Conservation (phyloP, 2,888 invertebrate species). For the Hoplodrina blanda region DNA sequence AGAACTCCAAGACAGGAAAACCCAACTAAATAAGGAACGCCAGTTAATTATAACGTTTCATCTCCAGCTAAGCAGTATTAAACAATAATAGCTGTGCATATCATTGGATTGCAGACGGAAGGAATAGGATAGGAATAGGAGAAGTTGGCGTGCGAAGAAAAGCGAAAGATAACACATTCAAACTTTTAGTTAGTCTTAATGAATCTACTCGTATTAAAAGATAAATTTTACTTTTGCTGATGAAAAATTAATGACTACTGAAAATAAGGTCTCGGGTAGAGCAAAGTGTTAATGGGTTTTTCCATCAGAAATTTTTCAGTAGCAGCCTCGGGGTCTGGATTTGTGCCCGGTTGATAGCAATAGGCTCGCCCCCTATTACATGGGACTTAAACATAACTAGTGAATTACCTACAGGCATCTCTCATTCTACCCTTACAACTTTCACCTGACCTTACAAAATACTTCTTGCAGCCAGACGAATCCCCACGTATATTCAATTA, state of each 20-base stretch:
- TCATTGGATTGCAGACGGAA: slow-evolving; percentile 13
- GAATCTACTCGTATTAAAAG: slow-evolving; percentile 52
- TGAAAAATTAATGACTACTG: too few species aligned
- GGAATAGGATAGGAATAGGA: too few species aligned
- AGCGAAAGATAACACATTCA: slow-evolving; percentile 12
- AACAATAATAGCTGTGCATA: slow-evolving; percentile 35
- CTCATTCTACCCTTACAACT: background rate
- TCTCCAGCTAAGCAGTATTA: slow-evolving; percentile 10
- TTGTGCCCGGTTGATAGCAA: too few species aligned
- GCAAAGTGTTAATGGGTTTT: too few species aligned
- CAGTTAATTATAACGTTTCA: slow-evolving; percentile 35
- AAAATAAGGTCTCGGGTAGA: too few species aligned
- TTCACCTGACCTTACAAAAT: slow-evolving; percentile 9
- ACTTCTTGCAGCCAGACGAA: background rate
- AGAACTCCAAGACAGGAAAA: slow-evolving; percentile 13
- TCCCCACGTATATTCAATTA: slow-evolving; percentile 36
- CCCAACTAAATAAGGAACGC: slow-evolving; percentile 16
- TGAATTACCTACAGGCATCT: too few species aligned
- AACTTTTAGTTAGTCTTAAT: slow-evolving; percentile 39
- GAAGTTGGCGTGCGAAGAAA: slow-evolving; percentile 2
- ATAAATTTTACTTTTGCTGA: slow-evolving; percentile 23
- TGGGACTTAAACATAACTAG: too few species aligned
- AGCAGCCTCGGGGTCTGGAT: too few species aligned
- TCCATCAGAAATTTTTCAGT: too few species aligned
- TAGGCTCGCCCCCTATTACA: too few species aligned